These are phyloP conservation scores for Hozukius guyotensis DNA, from an alignment of 2,797 vertebrate species.

Conservation along the genomic window DNA sequence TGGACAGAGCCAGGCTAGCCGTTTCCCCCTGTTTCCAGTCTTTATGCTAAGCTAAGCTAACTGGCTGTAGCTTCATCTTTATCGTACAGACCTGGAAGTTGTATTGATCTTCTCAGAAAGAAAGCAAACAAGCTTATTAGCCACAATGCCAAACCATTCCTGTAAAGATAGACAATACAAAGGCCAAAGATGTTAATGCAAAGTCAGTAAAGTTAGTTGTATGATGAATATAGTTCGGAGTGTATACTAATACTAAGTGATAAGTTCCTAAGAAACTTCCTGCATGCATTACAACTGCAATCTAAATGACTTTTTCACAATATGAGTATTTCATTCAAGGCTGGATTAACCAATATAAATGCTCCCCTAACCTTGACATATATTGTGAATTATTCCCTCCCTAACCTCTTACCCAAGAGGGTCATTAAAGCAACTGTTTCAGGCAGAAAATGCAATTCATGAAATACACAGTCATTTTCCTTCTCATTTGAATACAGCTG, in stretches of 20 bases:
- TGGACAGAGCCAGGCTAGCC: too few species aligned
- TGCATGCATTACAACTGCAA: slow-evolving; percentile 6
- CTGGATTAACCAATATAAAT: slow-evolving; percentile 49
- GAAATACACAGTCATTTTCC: slow-evolving; percentile 35
- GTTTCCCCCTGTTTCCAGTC: too few species aligned
- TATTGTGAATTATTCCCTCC: slow-evolving; percentile 27
- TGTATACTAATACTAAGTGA: not conserved
- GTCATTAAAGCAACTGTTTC: slow-evolving; percentile 52
- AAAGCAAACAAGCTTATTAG: not conserved
- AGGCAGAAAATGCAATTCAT: slow-evolving; percentile 61
- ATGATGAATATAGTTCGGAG: not conserved
- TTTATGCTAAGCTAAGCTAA: too few species aligned
- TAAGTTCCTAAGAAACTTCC: not conserved
- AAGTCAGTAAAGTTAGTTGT: not conserved
- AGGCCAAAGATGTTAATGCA: not conserved
- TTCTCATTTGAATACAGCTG: slow-evolving; percentile 44
- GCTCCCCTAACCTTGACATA: slow-evolving; percentile 31
- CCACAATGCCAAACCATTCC: not conserved
- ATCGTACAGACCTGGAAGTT: not conserved
- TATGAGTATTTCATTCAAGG: slow-evolving; percentile 25
- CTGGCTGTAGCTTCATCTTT: not conserved
- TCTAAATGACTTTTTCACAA: slow-evolving; percentile 16
- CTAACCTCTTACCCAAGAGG: slow-evolving; percentile 17
- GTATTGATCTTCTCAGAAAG: not conserved
- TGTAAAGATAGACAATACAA: not conserved